These are phyloP conservation scores for Xiphorhynchus elegans DNA, from an alignment of 2,113 vertebrate species.

Conservation along the genomic window DNA sequence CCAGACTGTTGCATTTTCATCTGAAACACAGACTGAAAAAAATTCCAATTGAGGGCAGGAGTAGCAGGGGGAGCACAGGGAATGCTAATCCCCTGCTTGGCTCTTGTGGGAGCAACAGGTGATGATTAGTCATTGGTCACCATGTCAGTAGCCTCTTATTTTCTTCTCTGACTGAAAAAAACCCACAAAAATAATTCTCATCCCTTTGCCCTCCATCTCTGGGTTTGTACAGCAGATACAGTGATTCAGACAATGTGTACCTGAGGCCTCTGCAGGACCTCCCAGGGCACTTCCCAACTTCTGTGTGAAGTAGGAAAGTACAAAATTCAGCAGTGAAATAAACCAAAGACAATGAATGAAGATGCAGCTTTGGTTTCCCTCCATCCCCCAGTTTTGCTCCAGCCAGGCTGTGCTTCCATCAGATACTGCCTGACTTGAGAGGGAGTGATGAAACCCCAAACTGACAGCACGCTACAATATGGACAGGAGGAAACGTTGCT, in stretches of 20 bases:
- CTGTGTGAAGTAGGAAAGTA: neutral
- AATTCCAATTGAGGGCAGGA: neutral
- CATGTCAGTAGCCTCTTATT: neutral
- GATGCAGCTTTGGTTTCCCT: neutral
- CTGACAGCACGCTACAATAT: neutral
- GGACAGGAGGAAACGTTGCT: neutral
- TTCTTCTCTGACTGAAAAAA: neutral
- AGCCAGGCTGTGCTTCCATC: neutral
- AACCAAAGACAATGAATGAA: neutral
- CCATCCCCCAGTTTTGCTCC: neutral
- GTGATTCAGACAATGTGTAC: accelerated
- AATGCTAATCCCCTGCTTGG: neutral
- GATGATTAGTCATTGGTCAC: neutral
- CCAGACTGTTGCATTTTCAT: constrained; percentile 42
- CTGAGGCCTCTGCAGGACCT: neutral
- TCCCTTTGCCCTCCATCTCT: neutral
- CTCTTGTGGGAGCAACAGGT: neutral
- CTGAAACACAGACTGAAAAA: neutral
- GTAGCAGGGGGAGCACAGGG: neutral
- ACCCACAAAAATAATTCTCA: neutral
- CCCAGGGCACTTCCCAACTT: neutral
- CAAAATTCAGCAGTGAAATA: neutral
- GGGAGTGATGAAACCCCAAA: neutral
- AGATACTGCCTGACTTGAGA: neutral
- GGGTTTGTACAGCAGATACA: neutral